A percentile compares a stretch with the other conserved stretches of the same genome.
Conservation (phyloP, 2,113 vertebrate genomes). For the Nothobranchius kuhntae region DNA sequence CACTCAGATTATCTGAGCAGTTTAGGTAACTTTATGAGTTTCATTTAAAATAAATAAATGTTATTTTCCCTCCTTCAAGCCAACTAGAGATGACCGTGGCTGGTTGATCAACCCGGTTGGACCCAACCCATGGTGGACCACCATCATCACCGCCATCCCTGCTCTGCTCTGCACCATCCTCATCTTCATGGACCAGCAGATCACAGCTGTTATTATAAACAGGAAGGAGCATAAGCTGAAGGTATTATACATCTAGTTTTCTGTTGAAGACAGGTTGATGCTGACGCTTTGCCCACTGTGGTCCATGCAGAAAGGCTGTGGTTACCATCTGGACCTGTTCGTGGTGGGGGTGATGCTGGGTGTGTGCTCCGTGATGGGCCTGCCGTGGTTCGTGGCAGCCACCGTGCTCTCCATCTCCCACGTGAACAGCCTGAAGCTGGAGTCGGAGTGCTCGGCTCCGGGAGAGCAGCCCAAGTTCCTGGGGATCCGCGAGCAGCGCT, state of each 20-base stretch:
- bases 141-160: slow-evolving; percentile 88
- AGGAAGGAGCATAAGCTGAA: slow-evolving; percentile 99
- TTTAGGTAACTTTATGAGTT: too few relatives aligned
- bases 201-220: slow-evolving; percentile 98
- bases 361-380: slow-evolving; percentile 95
- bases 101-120: slow-evolving; percentile 95
- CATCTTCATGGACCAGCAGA: slow-evolving; percentile 99
- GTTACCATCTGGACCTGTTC: slow-evolving; percentile 96
- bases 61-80: slow-evolving; percentile 69
- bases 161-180: slow-evolving; percentile 98
- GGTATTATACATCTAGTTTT: slow-evolving; percentile 71
- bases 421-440: slow-evolving; percentile 97
- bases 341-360: slow-evolving; percentile 98
- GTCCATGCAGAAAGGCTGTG: slow-evolving; percentile 83
- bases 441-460: slow-evolving; percentile 96
- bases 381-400: slow-evolving; percentile 98
- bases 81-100: slow-evolving; percentile 96
- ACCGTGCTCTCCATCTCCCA: slow-evolving; percentile 98
- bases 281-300: too few relatives aligned
- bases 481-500: slow-evolving; percentile 96
- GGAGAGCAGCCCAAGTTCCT: slow-evolving; percentile 98
- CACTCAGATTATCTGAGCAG: too few relatives aligned
- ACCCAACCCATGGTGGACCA: slow-evolving; percentile 98
- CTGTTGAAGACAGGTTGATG: not conserved
- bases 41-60: not conserved